Evolutionary conservation across 2,113 vertebrate species (phyloP), one percentile per base, ranked within the genome.

Genomic region (Shinisaurus crocodilurus): DNA sequence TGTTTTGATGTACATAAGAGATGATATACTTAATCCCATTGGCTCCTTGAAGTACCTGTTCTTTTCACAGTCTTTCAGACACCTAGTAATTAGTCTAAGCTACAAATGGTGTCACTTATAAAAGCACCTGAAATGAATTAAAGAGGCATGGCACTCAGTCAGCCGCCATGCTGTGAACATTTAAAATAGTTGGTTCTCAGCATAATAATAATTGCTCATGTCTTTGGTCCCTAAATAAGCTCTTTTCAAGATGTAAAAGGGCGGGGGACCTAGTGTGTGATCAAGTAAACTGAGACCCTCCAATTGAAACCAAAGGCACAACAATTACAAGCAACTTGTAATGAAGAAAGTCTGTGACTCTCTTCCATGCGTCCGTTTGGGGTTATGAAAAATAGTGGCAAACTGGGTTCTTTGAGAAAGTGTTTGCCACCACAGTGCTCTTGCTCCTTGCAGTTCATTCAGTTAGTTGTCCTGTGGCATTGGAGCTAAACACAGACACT

Each of bases 261-360:
- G 40, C 87, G 90, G 90, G 32, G 15, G 15, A 32, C 20, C 27
- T 12, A 40, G 8, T 93, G 81, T 85, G 3, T 92, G 95, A 94
- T 91, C n/a, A 89, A 91, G 89, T 91, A 93, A 96, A 95, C 60
- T 92, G 94, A 96, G 89, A 89, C 76, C n/a, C 93, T 95, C 79
- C 92, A 95, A 88, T 85, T 95, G 91, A 96, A 96, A 96, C 95
- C 93, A 96, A 96, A 96, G 89, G 88, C 91, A 93, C 81, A 93
- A 84, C 85, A 96, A 95, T 92, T 93, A 45, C 88, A 94, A 92
- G 75, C 83, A 95, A 91, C 85, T 94, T 89, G 91, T 89, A 85
- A 91, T 96, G 87, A 95, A 93, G 87, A 92, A 95, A 94, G 89
- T 95, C 90, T 92, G 90, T 93, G 89, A 91, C 90, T 95, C 90